Conservation (phyloP, 2,113 vertebrate species). For the Thinocorus orbignyianus region DNA sequence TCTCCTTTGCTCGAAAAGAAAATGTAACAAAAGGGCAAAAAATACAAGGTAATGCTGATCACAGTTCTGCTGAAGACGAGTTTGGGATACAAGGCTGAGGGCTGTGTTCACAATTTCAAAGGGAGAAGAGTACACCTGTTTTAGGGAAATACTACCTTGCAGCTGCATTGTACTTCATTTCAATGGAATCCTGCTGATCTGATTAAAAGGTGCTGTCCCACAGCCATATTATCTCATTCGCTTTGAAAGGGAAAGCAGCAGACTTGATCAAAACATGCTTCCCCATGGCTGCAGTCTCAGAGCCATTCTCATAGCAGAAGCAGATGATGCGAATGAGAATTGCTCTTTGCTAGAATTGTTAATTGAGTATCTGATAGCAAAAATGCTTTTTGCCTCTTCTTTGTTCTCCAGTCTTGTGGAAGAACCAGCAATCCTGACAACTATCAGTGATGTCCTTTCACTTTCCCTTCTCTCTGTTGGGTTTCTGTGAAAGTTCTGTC, state of each 20-base stretch:
- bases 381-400: slow-evolving; percentile 41
- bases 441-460: not conserved
- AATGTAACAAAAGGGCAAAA: not conserved
- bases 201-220: slow-evolving; percentile 61
- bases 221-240: slow-evolving; percentile 44
- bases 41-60: not conserved
- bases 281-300: slow-evolving; percentile 28
- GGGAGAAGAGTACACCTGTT: slow-evolving; percentile 7
- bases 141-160: slow-evolving; percentile 34
- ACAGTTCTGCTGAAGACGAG: not conserved
- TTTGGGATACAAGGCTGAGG: not conserved
- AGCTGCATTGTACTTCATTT: slow-evolving; percentile 42
- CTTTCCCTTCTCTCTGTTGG: not conserved
- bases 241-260: slow-evolving; percentile 57
- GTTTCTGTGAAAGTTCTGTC: not conserved
- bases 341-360: slow-evolving; percentile 41
- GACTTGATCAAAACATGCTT: slow-evolving; percentile 66
- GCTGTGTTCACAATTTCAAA: slow-evolving; percentile 12
- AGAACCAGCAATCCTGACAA: slow-evolving; percentile 31
- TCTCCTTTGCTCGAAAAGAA: not conserved
- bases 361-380: slow-evolving; percentile 45
- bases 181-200: slow-evolving; percentile 19
- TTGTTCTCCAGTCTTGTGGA: slow-evolving; percentile 43
- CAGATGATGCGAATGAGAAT: slow-evolving; percentile 48
- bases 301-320: slow-evolving; percentile 25